Conservation (phyloP, 2,888 invertebrate species). For the Lingula anatina region DNA sequence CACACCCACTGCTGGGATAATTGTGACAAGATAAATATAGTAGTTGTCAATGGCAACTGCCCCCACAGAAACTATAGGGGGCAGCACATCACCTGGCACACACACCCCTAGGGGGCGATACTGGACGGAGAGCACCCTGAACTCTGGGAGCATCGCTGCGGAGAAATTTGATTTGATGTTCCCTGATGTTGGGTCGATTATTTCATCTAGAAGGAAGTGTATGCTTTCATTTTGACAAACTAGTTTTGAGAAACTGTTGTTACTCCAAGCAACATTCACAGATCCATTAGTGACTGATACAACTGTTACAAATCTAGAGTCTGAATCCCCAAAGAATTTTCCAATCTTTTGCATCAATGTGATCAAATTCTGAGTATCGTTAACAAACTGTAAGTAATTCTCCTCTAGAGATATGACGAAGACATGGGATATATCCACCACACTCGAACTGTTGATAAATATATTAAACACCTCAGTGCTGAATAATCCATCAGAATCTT, state of each 20-base stretch:
- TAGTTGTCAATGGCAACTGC: not conserved
- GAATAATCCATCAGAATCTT: constrained; percentile 13
- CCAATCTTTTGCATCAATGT: constrained; percentile 12
- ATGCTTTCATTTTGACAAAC: constrained; percentile 14
- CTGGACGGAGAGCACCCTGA: constrained; percentile 7
- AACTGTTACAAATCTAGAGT: constrained; percentile 13
- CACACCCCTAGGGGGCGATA: constrained; percentile 14
- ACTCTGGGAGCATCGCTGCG: constrained; percentile 8
- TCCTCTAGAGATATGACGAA: constrained; percentile 16
- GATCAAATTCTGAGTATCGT: constrained; percentile 10
- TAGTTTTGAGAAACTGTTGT: constrained; percentile 14
- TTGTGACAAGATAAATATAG: not conserved
- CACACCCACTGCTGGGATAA: constrained; percentile 17
- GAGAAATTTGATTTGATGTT: not conserved
- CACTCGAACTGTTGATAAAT: constrained; percentile 9
- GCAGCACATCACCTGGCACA: no score
- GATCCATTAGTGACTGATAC: constrained; percentile 16
- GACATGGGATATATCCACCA: constrained; percentile 12
- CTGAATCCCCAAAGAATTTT: constrained; percentile 11
- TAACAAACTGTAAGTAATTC: constrained; percentile 17
- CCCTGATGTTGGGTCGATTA: constrained; percentile 7
- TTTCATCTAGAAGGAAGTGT: constrained; percentile 5
- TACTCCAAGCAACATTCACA: constrained; percentile 19
- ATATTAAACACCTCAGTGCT: constrained; percentile 14
- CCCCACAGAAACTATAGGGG: no score